Percentiles rank a stretch among this genome's conserved stretches.
These are phyloP conservation scores for Periparus ater DNA, from an alignment of 2,797 vertebrate genomes.

Conservation along the genomic window DNA sequence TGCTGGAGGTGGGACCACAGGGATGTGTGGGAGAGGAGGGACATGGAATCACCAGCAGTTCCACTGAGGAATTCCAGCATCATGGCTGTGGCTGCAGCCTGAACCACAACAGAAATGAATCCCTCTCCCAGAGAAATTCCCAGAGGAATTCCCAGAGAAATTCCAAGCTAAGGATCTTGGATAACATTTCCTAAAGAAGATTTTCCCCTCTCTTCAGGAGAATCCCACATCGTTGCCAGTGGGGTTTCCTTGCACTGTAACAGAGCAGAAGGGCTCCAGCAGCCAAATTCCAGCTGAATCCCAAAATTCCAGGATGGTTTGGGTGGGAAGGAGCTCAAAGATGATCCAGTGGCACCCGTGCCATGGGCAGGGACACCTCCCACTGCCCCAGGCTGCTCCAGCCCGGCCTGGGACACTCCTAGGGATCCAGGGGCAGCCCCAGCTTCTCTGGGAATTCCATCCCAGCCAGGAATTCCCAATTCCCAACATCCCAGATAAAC, in stretches of 20 bases:
- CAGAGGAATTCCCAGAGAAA: background rate
- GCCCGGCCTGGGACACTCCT: background rate
- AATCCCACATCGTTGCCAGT: accelerated
- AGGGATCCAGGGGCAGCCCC: background rate
- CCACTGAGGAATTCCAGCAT: accelerated
- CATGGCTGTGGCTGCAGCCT: accelerated
- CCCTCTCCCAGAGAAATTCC: background rate
- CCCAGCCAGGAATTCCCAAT: background rate
- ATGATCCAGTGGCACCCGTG: background rate
- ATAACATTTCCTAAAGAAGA: accelerated
- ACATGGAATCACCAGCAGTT: accelerated
- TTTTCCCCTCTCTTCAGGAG: background rate
- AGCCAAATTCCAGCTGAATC: background rate
- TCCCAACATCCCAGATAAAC: background rate
- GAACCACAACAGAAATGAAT: accelerated
- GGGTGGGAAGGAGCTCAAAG: background rate
- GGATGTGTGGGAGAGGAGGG: background rate
- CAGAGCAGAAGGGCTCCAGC: background rate
- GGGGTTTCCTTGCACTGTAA: background rate
- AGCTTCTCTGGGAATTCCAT: background rate
- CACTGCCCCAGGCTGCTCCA: background rate
- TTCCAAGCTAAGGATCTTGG: background rate
- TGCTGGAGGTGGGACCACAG: background rate
- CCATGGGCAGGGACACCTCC: background rate
- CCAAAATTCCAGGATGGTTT: background rate